Evolutionary conservation across 2,113 vertebrate genomes (phyloP).

Genomic region (Carettochelys insculpta): DNA sequence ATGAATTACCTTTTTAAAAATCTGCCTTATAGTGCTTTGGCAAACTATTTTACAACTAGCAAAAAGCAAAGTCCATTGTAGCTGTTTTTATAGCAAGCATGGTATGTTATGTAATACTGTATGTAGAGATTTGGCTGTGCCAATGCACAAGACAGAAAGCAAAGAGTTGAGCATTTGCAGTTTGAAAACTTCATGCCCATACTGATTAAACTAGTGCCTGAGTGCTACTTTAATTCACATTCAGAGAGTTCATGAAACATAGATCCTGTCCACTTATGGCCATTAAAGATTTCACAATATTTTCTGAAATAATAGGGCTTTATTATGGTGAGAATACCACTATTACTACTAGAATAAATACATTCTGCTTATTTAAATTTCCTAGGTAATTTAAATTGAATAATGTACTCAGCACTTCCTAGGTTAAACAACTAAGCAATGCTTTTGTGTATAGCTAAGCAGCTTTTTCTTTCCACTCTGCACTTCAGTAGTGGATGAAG

Average conservation of each 20-base stretch:
- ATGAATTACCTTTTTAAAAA: neutral
- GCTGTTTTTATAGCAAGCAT: neutral
- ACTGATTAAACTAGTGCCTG: neutral
- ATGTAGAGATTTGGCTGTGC: neutral
- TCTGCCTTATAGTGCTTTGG: neutral
- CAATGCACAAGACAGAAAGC: neutral
- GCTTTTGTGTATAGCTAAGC: neutral
- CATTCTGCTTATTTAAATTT: conserved; percentile 44
- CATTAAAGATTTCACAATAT: conserved; percentile 27
- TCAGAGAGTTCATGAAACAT: neutral
- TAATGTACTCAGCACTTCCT: conserved; percentile 29
- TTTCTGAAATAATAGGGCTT: conserved; percentile 13
- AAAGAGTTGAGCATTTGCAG: neutral
- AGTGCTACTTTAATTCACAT: conserved; percentile 4
- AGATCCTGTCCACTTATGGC: conserved; percentile 30
- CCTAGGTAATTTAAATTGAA: conserved; percentile 38
- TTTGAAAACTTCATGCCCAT: neutral
- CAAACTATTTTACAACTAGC: neutral
- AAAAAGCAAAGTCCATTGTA: neutral
- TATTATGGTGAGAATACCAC: conserved; percentile 42
- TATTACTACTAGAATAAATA: conserved; percentile 39
- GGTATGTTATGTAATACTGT: neutral
- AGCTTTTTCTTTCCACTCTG: neutral
- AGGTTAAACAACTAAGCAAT: conserved; percentile 2
- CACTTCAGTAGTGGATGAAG: neutral